phyloP scores from a whole-genome alignment of 2,113 vertebrate genomes.

The Vidua macroura region DNA sequence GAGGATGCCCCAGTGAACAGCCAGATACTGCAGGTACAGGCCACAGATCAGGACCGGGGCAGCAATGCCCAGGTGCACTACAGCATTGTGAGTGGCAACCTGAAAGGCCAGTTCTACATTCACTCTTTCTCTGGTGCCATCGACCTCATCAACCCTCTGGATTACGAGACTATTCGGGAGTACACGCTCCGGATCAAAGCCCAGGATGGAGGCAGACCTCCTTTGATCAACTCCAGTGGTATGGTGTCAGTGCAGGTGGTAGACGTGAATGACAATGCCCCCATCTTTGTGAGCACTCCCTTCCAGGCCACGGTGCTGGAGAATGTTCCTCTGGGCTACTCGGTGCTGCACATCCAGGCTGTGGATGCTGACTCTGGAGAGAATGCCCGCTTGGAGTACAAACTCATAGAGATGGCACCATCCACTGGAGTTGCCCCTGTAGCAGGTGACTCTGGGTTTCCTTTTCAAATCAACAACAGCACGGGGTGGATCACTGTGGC shows the following conservation, averaged over 20 bases:
- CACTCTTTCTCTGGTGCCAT: constrained; percentile 89
- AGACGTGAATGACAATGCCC: constrained; percentile 93
- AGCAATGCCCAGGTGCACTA: constrained; percentile 93
- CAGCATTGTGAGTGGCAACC: constrained; percentile 94
- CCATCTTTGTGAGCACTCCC: constrained; percentile 97
- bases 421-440: background rate
- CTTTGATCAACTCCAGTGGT: constrained; percentile 90
- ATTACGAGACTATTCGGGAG: constrained; percentile 90
- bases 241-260: constrained; percentile 92
- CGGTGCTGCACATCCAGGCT: constrained; percentile 92
- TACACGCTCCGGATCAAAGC: constrained; percentile 93
- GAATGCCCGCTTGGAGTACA: constrained; percentile 88
- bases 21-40: constrained; percentile 87
- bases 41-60: constrained; percentile 87
- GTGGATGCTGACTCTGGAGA: constrained; percentile 92
- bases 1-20: constrained; percentile 89
- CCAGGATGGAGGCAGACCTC: constrained; percentile 93
- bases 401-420: constrained; percentile 75
- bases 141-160: constrained; percentile 91
- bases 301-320: constrained; percentile 94
- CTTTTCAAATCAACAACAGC: constrained; percentile 93
- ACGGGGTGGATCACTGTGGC: constrained; percentile 93
- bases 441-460: constrained; percentile 70
- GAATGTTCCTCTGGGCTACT: constrained; percentile 88
- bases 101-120: constrained; percentile 94